Evolutionary conservation across 2,113 vertebrate species (phyloP).

Genomic region (Procapra przewalskii): DNA sequence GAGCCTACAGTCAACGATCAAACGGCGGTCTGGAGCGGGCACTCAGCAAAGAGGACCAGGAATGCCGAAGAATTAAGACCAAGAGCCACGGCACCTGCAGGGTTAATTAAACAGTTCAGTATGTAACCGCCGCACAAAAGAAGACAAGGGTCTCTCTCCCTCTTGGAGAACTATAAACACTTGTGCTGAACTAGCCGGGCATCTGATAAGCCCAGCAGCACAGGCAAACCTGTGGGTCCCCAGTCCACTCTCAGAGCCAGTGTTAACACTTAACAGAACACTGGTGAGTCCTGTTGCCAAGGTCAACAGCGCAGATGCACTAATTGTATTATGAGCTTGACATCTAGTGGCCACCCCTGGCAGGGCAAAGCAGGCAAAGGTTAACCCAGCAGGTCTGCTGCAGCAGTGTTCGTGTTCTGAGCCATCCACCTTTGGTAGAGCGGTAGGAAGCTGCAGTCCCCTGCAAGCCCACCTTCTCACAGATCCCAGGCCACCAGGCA

Average conservation of each 20-base stretch:
- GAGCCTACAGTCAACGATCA: background rate
- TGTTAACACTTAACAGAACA: slow-evolving; percentile 88
- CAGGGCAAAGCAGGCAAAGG: slow-evolving; percentile 92
- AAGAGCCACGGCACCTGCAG: slow-evolving; percentile 59
- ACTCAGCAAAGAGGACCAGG: background rate
- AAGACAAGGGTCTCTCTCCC: slow-evolving; percentile 40
- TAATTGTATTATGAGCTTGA: slow-evolving; percentile 96
- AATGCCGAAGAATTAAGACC: background rate
- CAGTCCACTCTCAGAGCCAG: slow-evolving; percentile 80
- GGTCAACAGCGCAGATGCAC: slow-evolving; percentile 93
- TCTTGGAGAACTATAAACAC: slow-evolving; percentile 74
- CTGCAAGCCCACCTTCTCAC: slow-evolving; percentile 77
- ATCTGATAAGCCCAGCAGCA: slow-evolving; percentile 72
- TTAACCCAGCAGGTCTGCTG: slow-evolving; percentile 94
- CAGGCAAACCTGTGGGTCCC: slow-evolving; percentile 74
- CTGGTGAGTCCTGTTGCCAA: slow-evolving; percentile 85
- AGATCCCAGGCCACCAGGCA: slow-evolving; percentile 67
- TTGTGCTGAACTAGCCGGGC: slow-evolving; percentile 70
- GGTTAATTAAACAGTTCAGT: slow-evolving; percentile 78
- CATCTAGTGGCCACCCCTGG: slow-evolving; percentile 90
- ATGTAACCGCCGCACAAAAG: slow-evolving; percentile 64
- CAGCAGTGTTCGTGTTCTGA: slow-evolving; percentile 84
- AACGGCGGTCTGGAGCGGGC: background rate
- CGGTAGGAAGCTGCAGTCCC: slow-evolving; percentile 77
- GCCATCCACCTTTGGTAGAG: slow-evolving; percentile 83